phyloP scores from a whole-genome alignment of 2,797 vertebrate genomes.

The Spinus pinus region DNA sequence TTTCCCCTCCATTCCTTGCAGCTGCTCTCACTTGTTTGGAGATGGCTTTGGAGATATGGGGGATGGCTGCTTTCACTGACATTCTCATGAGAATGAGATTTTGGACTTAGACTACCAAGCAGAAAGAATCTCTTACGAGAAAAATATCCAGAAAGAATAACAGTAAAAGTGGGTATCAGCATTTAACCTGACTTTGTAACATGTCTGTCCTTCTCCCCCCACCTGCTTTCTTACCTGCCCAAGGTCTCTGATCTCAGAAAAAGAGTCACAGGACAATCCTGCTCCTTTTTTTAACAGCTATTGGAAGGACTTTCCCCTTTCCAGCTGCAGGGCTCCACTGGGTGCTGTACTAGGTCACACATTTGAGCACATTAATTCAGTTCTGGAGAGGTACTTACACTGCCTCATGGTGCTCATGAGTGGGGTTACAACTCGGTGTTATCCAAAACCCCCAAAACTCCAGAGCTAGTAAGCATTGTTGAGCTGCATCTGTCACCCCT shows the following conservation, averaged over 20 bases:
- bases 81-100: background rate
- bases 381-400: background rate
- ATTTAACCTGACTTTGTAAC: background rate
- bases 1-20: background rate
- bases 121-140: background rate
- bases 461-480: background rate
- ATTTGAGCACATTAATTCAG: background rate
- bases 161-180: accelerated
- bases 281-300: no score
- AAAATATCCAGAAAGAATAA: background rate
- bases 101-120: background rate
- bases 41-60: background rate
- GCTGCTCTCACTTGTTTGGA: background rate
- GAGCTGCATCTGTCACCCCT: background rate
- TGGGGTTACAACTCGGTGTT: background rate
- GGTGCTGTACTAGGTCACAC: background rate
- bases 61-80: accelerated
- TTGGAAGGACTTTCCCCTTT: background rate
- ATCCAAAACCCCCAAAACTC: background rate
- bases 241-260: no score
- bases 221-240: background rate
- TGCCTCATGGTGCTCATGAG: background rate
- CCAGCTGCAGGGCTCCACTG: accelerated
- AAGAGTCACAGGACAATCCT: no score
- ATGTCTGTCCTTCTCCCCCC: background rate